Percentiles rank a stretch among this genome's conserved stretches.
Evolutionary conservation across 2,797 vertebrate genomes (phyloP).

Genomic region (Melanotaenia maccullochi): DNA sequence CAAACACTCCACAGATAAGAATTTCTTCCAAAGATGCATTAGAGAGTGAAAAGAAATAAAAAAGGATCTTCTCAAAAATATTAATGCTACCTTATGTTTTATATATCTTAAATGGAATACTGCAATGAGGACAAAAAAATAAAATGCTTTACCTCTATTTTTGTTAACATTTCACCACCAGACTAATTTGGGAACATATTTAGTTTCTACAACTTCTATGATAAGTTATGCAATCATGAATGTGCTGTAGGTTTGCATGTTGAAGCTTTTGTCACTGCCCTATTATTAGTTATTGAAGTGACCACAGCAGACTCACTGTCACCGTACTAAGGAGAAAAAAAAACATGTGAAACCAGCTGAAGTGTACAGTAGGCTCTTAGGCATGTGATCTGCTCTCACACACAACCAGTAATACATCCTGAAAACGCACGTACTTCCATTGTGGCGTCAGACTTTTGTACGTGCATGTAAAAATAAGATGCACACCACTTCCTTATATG

Average conservation of each 20-base stretch:
- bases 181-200: neutral
- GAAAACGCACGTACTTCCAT: conserved; percentile 15
- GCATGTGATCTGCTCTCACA: conserved; percentile 49
- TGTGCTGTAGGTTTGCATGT: conserved; percentile 31
- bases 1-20: neutral
- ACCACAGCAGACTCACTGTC: conserved; percentile 66
- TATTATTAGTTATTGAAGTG: conserved; percentile 62
- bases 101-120: too few relatives aligned
- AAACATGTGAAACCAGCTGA: conserved; percentile 59
- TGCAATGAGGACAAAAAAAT: neutral
- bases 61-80: neutral
- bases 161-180: neutral
- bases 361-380: conserved; percentile 35
- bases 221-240: neutral
- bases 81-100: neutral
- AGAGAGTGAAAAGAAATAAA: neutral
- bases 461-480: conserved; percentile 72
- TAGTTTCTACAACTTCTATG: conserved; percentile 8
- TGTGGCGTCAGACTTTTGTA: conserved; percentile 40
- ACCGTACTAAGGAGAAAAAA: conserved; percentile 46
- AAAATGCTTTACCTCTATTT: neutral
- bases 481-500: conserved; percentile 34
- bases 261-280: conserved; percentile 41
- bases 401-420: conserved; percentile 27
- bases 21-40: neutral